Conservation (phyloP, 2,113 vertebrate genomes). For the Ammodytes marinus region DNA sequence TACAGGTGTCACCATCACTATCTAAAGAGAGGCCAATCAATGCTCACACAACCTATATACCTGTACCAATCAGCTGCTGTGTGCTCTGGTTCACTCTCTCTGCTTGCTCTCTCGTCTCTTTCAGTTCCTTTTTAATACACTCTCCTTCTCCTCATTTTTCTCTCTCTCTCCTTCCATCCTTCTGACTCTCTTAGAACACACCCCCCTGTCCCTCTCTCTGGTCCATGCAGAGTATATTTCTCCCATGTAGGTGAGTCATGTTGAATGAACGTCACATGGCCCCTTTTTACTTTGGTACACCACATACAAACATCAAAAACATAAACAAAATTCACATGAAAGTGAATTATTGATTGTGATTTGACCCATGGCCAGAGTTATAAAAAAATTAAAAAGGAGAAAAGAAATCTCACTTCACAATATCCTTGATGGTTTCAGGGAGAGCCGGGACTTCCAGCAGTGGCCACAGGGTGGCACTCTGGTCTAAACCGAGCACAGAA, state of each 20-base stretch:
- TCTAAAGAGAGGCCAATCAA: slow-evolving; percentile 75
- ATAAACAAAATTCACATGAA: background rate
- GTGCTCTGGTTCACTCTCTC: slow-evolving; percentile 39
- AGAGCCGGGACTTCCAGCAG: slow-evolving; percentile 10
- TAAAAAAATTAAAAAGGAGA: background rate
- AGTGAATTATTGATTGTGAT: background rate
- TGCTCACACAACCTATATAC: slow-evolving; percentile 66
- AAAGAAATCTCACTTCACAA: background rate
- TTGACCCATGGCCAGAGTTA: background rate
- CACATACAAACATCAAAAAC: background rate
- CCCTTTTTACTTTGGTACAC: background rate
- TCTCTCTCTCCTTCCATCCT: background rate
- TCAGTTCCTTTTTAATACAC: slow-evolving; percentile 46
- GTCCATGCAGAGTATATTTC: background rate
- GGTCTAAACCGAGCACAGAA: slow-evolving; percentile 31
- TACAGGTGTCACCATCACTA: slow-evolving; percentile 75
- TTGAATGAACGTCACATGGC: background rate
- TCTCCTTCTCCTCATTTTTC: slow-evolving; percentile 9
- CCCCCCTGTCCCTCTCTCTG: slow-evolving; percentile 2
- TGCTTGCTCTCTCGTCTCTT: slow-evolving; percentile 16
- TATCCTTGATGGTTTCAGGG: background rate
- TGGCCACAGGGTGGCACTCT: slow-evolving; percentile 69
- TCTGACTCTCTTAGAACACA: slow-evolving; percentile 10
- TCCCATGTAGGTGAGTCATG: slow-evolving; percentile 10
- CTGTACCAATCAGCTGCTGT: slow-evolving; percentile 73